phyloP scores from a whole-genome alignment of 2,888 invertebrate genomes.

The Ametastegia equiseti region DNA sequence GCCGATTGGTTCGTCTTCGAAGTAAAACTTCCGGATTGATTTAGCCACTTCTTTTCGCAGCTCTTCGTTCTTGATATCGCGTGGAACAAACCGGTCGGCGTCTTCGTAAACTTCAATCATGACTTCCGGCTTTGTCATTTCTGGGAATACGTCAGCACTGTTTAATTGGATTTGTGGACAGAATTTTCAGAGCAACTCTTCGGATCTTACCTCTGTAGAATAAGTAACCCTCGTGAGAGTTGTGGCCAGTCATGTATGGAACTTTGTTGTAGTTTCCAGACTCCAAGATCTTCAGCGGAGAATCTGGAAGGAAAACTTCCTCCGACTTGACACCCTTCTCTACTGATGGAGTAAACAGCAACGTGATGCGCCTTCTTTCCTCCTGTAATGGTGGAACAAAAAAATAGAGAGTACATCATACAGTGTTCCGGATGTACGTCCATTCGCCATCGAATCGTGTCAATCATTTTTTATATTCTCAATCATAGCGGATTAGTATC shows the following conservation, averaged over 20 bases:
- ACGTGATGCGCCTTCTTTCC: background rate
- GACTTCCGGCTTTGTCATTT: background rate
- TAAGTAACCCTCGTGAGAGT: conserved; percentile 73
- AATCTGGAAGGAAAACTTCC: conserved; percentile 74
- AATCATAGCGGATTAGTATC: background rate
- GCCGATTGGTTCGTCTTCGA: conserved; percentile 15
- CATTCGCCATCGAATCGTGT: no score
- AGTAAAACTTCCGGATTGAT: conserved; percentile 22
- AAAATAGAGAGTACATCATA: background rate
- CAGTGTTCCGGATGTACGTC: no score
- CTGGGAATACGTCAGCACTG: background rate
- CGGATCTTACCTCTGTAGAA: background rate
- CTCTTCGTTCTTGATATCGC: background rate
- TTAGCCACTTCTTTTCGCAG: conserved; percentile 3
- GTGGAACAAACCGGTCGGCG: conserved; percentile 9
- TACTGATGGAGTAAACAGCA: background rate
- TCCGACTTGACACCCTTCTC: background rate
- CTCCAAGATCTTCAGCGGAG: conserved; percentile 74
- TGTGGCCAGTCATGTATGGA: conserved; percentile 76
- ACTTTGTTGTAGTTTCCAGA: conserved; percentile 76
- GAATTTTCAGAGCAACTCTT: background rate
- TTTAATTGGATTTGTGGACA: no score
- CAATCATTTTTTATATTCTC: no score
- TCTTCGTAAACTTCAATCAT: background rate
- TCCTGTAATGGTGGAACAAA: background rate